Evolutionary conservation across 2,888 invertebrate species (phyloP).

Genomic region (Lapara coniferarum): DNA sequence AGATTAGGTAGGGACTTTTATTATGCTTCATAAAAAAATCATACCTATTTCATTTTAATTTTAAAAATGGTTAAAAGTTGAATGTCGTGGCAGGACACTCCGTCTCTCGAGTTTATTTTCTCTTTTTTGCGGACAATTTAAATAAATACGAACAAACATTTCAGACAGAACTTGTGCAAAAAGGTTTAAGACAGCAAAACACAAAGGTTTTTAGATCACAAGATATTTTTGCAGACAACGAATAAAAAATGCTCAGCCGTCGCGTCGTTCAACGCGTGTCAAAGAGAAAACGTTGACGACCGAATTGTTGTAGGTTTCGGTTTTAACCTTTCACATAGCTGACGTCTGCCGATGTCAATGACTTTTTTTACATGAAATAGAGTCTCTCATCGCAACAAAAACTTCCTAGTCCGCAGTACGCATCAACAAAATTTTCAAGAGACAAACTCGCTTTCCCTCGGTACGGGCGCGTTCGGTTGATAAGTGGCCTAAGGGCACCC

Average conservation of each 20-base stretch:
- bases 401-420: conserved; percentile 14
- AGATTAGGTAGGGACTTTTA: too few relatives aligned
- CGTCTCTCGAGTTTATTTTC: neutral
- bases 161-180: neutral
- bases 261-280: neutral
- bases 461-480: conserved; percentile 65
- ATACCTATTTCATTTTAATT: neutral
- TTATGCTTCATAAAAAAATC: too few relatives aligned
- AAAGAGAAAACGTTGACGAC: conserved; percentile 6
- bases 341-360: conserved; percentile 25
- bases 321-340: conserved; percentile 28
- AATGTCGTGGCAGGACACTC: neutral
- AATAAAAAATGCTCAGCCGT: conserved; percentile 14
- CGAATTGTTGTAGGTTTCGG: conserved; percentile 23
- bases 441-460: conserved; percentile 74
- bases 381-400: conserved; percentile 37
- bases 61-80: neutral
- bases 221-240: conserved; percentile 10
- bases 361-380: conserved; percentile 34
- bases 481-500: conserved; percentile 81
- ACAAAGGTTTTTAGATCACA: conserved; percentile 7
- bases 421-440: conserved; percentile 66
- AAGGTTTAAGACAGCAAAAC: conserved; percentile 1
- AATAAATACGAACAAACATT: conserved; percentile 1
- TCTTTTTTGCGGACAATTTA: conserved; percentile 1